Conservation (phyloP, 2,888 invertebrate species). For the Eumacrocentrus americanus region DNA sequence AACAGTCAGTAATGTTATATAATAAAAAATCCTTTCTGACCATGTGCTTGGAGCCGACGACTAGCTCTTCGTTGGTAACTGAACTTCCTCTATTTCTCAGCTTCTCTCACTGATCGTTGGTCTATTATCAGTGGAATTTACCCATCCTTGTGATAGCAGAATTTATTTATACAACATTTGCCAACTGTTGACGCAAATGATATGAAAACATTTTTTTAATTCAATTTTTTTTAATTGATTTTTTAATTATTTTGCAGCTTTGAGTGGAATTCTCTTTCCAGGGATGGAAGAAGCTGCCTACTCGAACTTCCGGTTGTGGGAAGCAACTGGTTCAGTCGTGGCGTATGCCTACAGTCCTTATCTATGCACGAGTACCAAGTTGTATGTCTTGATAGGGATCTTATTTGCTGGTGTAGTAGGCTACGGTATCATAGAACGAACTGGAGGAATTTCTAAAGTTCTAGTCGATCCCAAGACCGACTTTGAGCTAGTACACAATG, state of each 20-base stretch:
- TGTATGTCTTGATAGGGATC: constrained; percentile 72
- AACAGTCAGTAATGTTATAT: constrained; percentile 1
- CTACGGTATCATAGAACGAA: constrained; percentile 71
- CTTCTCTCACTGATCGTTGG: no score
- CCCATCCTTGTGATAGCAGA: no score
- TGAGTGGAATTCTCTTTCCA: constrained; percentile 86
- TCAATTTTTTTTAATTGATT: background rate
- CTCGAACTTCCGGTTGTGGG: constrained; percentile 92
- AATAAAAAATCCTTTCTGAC: no score
- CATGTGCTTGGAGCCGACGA: no score
- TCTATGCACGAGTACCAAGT: constrained; percentile 75
- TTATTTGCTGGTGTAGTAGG: constrained; percentile 76
- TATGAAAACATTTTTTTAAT: no score
- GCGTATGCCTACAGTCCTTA: constrained; percentile 82
- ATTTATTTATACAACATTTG: no score
- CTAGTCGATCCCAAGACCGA: constrained; percentile 44
- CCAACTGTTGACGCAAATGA: no score
- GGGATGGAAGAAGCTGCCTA: constrained; percentile 88
- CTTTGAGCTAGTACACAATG: constrained; percentile 51
- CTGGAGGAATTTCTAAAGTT: constrained; percentile 40
- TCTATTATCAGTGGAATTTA: no score
- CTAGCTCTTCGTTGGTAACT: no score
- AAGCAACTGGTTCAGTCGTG: constrained; percentile 86
- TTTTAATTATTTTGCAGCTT: constrained; percentile 63
- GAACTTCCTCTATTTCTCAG: no score